These are phyloP conservation scores for Machimus atricapillus DNA, from an alignment of 2,888 invertebrate species.

Conservation along the genomic window DNA sequence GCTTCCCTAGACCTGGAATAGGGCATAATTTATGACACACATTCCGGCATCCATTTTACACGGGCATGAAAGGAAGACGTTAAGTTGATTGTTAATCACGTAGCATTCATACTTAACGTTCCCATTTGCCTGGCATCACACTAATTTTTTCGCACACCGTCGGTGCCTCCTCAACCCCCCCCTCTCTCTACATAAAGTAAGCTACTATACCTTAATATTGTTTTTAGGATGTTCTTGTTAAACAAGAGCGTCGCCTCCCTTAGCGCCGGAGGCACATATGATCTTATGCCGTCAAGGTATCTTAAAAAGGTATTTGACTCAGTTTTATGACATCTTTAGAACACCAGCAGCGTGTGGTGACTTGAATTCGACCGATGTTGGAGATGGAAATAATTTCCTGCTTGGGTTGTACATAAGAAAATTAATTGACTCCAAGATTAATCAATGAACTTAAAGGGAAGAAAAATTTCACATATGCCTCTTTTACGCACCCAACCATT, in stretches of 20 bases:
- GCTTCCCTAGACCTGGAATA: background rate
- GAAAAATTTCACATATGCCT: background rate
- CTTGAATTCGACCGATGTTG: background rate
- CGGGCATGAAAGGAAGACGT: constrained; percentile 2
- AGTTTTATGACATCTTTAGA: background rate
- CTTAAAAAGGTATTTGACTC: background rate
- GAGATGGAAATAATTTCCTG: background rate
- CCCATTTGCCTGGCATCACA: constrained; percentile 5
- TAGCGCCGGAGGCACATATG: background rate
- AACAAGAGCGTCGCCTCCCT: background rate
- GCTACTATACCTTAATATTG: constrained; percentile 25
- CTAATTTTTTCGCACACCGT: background rate
- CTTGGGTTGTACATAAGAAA: background rate
- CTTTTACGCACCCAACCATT: background rate
- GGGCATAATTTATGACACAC: constrained; percentile 2
- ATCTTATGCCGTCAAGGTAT: background rate
- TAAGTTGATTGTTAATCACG: constrained; percentile 34
- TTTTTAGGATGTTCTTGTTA: background rate
- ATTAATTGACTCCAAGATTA: constrained; percentile 7
- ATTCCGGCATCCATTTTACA: constrained; percentile 22
- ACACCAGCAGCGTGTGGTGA: background rate
- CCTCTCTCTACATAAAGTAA: background rate
- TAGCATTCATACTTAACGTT: constrained; percentile 14
- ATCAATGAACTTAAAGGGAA: background rate
- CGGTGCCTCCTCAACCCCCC: background rate